phyloP scores from a whole-genome alignment of 2,888 invertebrate genomes.

The Eupithecia abbreviata region DNA sequence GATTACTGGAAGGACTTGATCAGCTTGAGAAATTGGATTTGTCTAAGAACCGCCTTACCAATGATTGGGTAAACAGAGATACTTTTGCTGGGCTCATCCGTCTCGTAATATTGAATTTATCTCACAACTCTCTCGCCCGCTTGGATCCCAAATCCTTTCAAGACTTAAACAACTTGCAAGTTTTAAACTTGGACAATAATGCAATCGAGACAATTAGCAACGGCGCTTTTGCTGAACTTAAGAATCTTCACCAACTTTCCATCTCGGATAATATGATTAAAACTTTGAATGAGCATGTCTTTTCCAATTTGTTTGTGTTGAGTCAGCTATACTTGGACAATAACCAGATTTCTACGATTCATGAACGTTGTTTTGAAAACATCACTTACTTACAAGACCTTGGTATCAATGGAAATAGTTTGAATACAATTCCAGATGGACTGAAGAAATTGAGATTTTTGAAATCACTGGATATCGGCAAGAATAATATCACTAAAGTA shows the following conservation, averaged over 20 bases:
- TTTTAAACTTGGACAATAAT: slow-evolving; percentile 89
- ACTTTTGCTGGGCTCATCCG: slow-evolving; percentile 90
- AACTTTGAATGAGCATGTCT: slow-evolving; percentile 86
- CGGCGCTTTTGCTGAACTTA: slow-evolving; percentile 88
- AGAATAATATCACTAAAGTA: slow-evolving; percentile 89
- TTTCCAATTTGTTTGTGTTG: slow-evolving; percentile 88
- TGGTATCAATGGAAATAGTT: slow-evolving; percentile 88
- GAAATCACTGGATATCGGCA: slow-evolving; percentile 91
- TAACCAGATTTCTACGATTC: slow-evolving; percentile 87
- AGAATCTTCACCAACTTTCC: slow-evolving; percentile 89
- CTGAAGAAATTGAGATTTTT: slow-evolving; percentile 87
- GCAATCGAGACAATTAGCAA: slow-evolving; percentile 87
- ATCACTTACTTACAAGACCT: slow-evolving; percentile 90
- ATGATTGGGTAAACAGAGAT: slow-evolving; percentile 90
- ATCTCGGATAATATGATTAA: slow-evolving; percentile 88
- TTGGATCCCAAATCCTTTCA: slow-evolving; percentile 89
- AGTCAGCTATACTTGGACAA: slow-evolving; percentile 89
- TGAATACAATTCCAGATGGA: slow-evolving; percentile 87
- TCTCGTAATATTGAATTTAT: slow-evolving; percentile 89
- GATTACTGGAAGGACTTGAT: slow-evolving; percentile 88
- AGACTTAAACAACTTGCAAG: slow-evolving; percentile 89
- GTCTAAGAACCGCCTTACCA: slow-evolving; percentile 88
- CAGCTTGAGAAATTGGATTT: slow-evolving; percentile 89
- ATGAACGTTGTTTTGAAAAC: slow-evolving; percentile 89
- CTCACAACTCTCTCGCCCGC: slow-evolving; percentile 87